These are phyloP conservation scores for Mionectes macconnelli DNA, from an alignment of 2,113 vertebrate genomes.

Conservation along the genomic window DNA sequence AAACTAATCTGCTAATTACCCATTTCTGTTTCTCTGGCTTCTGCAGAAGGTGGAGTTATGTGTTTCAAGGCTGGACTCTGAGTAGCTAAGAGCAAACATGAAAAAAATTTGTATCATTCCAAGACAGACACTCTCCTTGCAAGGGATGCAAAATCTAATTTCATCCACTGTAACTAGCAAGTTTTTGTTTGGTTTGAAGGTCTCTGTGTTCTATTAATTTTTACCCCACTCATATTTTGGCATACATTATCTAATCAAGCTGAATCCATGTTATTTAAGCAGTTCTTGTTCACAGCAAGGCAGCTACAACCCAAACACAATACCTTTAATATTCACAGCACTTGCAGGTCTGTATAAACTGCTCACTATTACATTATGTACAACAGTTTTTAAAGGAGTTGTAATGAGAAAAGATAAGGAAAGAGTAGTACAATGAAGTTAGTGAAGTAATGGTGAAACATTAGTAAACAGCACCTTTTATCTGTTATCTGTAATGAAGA, in stretches of 20 bases:
- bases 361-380: background rate
- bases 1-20: slow-evolving; percentile 27
- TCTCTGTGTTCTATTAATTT: background rate
- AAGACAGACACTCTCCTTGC: background rate
- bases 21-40: background rate
- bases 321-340: background rate
- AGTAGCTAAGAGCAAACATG: slow-evolving; percentile 38
- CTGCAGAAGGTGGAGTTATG: background rate
- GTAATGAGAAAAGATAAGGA: background rate
- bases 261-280: background rate
- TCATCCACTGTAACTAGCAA: background rate
- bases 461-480: background rate
- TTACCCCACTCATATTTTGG: background rate
- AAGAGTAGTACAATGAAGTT: background rate
- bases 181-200: background rate
- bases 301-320: background rate
- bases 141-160: background rate
- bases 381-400: background rate
- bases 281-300: background rate
- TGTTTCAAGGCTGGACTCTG: slow-evolving; percentile 7
- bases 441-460: background rate
- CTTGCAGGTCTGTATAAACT: background rate
- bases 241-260: background rate
- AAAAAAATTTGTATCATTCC: background rate
- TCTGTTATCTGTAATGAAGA: background rate